These are phyloP conservation scores for Pseudomyrmex cubaensis DNA, from an alignment of 1,140 invertebrate genomes.

Conservation along the genomic window DNA sequence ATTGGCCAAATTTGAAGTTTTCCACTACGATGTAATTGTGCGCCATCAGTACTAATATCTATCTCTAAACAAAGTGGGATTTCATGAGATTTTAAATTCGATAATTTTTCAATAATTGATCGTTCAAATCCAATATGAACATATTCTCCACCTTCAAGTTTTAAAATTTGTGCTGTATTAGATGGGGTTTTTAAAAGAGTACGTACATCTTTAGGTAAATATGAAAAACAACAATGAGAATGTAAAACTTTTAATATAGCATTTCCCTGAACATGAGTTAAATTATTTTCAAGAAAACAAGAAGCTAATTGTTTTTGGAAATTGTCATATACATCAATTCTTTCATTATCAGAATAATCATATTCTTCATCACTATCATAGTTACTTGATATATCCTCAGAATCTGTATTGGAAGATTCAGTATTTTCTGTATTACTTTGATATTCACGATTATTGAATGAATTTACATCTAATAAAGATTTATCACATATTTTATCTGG, in stretches of 20 bases:
- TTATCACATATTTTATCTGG: background rate
- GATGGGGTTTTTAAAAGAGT: background rate
- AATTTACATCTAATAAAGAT: background rate
- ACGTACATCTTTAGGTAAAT: background rate
- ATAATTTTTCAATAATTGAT: background rate
- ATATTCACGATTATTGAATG: too few relatives aligned
- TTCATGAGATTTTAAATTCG: background rate
- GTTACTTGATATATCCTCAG: too few relatives aligned
- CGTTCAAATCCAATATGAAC: background rate
- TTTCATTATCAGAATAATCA: background rate
- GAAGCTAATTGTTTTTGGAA: background rate
- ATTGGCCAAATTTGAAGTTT: slow-evolving; percentile 2
- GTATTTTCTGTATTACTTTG: too few relatives aligned
- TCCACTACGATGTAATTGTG: slow-evolving; percentile 13
- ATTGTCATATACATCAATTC: background rate
- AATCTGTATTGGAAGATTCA: too few relatives aligned
- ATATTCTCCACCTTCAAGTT: slow-evolving; percentile 11
- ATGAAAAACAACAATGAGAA: background rate
- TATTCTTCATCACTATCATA: background rate
- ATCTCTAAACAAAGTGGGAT: background rate
- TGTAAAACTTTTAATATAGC: background rate
- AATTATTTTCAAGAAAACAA: background rate
- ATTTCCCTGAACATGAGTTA: background rate
- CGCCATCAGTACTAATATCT: slow-evolving; percentile 5
- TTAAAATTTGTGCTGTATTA: slow-evolving; percentile 2